Evolutionary conservation across 2,797 vertebrate genomes (phyloP).

Genomic region (Alauda arvensis): DNA sequence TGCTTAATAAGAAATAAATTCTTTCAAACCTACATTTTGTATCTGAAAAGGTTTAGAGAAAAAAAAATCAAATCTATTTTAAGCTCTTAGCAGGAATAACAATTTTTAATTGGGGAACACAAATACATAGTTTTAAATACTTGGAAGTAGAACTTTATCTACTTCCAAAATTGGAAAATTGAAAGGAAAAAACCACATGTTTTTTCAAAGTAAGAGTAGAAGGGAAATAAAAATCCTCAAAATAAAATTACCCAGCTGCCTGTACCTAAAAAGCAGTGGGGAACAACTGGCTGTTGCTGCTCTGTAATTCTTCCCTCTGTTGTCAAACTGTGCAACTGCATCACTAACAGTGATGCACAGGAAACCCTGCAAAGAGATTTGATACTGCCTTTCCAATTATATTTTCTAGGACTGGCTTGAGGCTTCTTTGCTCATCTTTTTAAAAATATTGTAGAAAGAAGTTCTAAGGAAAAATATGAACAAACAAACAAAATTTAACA

Average conservation of each 20-base stretch:
- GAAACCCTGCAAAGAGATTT: background rate
- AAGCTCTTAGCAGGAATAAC: background rate
- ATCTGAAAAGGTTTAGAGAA: background rate
- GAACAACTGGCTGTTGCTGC: background rate
- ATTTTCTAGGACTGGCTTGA: background rate
- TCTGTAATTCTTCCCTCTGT: conserved; percentile 45
- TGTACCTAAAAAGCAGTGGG: background rate
- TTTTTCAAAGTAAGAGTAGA: background rate
- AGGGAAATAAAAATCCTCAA: background rate
- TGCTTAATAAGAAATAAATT: background rate
- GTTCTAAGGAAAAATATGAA: background rate
- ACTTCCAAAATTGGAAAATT: background rate
- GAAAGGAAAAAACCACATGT: accelerated
- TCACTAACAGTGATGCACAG: background rate
- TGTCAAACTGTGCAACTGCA: conserved; percentile 42
- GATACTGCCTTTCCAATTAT: background rate
- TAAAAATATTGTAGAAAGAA: background rate
- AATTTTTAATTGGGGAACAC: background rate
- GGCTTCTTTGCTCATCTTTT: background rate
- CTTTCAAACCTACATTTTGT: background rate
- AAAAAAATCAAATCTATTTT: background rate
- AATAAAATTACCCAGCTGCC: conserved; percentile 3
- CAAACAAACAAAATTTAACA: background rate
- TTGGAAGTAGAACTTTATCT: background rate
- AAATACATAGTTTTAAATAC: background rate